phyloP scores from a whole-genome alignment of 2,888 invertebrate species.

The Machimus rusticus region DNA sequence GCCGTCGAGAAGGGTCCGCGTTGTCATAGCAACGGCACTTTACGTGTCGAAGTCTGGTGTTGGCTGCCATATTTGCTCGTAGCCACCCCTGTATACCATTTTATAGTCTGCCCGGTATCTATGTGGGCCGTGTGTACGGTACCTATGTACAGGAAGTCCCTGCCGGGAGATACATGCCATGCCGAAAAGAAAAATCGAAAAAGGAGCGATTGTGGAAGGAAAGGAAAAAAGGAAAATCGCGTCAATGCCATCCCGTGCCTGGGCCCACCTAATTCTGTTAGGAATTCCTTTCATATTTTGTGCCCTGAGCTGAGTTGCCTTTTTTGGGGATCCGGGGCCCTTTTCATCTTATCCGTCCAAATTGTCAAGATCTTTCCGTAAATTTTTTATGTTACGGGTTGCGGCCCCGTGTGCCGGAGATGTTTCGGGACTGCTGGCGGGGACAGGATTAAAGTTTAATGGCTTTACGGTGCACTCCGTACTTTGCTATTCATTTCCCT shows the following conservation, averaged over 20 bases:
- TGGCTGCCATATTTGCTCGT: slow-evolving; percentile 63
- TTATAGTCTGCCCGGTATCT: slow-evolving; percentile 11
- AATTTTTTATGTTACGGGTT: slow-evolving; percentile 21
- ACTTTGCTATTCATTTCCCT: not conserved
- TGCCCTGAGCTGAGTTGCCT: slow-evolving; percentile 19
- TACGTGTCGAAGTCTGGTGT: slow-evolving; percentile 63
- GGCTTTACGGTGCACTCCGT: not conserved
- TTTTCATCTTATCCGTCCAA: slow-evolving; percentile 17
- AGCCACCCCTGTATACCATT: slow-evolving; percentile 50
- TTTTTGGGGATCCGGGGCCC: not conserved
- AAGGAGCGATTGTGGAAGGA: not conserved
- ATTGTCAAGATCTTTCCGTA: slow-evolving; percentile 18
- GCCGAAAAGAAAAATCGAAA: not conserved
- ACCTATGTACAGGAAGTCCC: not conserved
- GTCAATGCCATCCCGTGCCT: slow-evolving; percentile 11
- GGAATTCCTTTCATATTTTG: slow-evolving; percentile 28
- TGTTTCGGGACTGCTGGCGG: not conserved
- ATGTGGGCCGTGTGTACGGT: not conserved
- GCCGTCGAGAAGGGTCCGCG: slow-evolving; percentile 53
- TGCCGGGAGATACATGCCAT: not conserved
- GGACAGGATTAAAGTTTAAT: not conserved
- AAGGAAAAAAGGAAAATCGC: not conserved
- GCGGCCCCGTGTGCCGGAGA: not conserved
- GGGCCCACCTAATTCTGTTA: slow-evolving; percentile 26
- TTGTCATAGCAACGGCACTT: slow-evolving; percentile 62